phyloP scores from a whole-genome alignment of 64 coral and sea anemone genomes.

The Montipora sp. region DNA sequence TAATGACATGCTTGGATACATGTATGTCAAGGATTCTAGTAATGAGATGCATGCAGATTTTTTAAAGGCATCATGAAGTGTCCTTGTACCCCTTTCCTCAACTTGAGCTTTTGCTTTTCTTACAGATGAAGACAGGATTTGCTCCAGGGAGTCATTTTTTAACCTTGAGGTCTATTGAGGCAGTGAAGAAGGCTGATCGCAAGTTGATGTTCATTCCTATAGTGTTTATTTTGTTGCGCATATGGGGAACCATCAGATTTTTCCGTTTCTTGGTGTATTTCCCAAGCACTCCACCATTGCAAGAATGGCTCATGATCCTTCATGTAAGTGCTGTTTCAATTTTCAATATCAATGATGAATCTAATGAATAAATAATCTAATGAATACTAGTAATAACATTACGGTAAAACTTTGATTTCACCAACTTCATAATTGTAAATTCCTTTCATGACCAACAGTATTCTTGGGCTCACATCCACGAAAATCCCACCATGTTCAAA shows the following conservation, averaged over 20 bases:
- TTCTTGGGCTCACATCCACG: too few relatives aligned
- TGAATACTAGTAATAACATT: too few relatives aligned
- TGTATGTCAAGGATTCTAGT: too few relatives aligned
- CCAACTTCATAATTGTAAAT: too few relatives aligned
- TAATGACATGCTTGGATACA: too few relatives aligned
- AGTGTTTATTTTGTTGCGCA: constrained; percentile 67
- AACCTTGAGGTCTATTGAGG: constrained; percentile 31
- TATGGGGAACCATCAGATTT: constrained; percentile 86
- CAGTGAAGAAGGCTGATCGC: constrained; percentile 31
- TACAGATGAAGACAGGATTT: constrained; percentile 6
- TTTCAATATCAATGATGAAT: background rate
- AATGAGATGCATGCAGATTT: too few relatives aligned
- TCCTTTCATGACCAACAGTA: too few relatives aligned
- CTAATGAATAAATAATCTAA: too few relatives aligned
- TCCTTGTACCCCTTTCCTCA: background rate
- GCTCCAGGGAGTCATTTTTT: constrained; percentile 8
- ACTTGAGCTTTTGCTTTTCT: background rate
- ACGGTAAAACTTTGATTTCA: too few relatives aligned
- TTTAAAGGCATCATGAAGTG: too few relatives aligned
- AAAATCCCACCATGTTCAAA: too few relatives aligned
- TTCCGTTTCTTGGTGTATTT: background rate
- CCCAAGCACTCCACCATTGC: background rate
- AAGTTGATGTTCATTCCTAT: constrained; percentile 78
- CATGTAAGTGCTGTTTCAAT: background rate
- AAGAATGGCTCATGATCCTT: background rate